A percentile compares a stretch with the other conserved stretches of the same genome.
Evolutionary conservation across 2,113 vertebrate genomes (phyloP).

Genomic region (Bombycilla garrulus): DNA sequence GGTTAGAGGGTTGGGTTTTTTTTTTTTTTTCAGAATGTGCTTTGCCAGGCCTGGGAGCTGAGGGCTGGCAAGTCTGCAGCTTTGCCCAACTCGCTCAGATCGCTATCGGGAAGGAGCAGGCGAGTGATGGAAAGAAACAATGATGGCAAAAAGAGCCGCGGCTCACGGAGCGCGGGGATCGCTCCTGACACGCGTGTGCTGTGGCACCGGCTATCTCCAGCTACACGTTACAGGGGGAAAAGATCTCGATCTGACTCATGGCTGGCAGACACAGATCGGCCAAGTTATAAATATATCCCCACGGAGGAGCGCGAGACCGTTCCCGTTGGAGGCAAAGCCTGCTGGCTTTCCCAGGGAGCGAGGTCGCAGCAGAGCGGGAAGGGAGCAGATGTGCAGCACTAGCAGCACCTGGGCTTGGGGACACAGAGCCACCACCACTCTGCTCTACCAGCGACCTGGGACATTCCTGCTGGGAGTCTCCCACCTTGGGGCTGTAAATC

Average conservation of each 20-base stretch:
- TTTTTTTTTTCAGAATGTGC: not conserved
- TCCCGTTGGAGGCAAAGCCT: conserved; percentile 27
- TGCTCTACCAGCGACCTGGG: accelerated
- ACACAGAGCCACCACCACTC: not conserved
- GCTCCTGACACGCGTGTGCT: conserved; percentile 39
- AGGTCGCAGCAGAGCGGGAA: not conserved
- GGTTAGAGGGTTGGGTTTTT: not conserved
- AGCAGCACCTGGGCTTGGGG: not conserved
- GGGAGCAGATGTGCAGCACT: not conserved
- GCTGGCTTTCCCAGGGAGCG: conserved; percentile 1
- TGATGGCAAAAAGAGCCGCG: conserved; percentile 53
- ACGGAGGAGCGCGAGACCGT: conserved; percentile 27
- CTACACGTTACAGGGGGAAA: conserved; percentile 37
- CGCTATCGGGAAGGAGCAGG: conserved; percentile 40
- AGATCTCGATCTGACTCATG: conserved; percentile 62
- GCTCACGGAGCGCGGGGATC: conserved; percentile 36
- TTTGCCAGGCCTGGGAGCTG: conserved; percentile 58
- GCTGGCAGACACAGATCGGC: conserved; percentile 59
- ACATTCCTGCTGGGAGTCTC: accelerated
- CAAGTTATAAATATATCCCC: not conserved
- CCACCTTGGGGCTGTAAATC: not conserved
- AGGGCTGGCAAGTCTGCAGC: conserved; percentile 59
- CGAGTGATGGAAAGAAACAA: conserved; percentile 59
- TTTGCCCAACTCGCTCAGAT: conserved; percentile 62
- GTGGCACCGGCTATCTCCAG: conserved; percentile 43